Conservation (phyloP, 2,113 vertebrate genomes). For the Cervus canadensis region DNA sequence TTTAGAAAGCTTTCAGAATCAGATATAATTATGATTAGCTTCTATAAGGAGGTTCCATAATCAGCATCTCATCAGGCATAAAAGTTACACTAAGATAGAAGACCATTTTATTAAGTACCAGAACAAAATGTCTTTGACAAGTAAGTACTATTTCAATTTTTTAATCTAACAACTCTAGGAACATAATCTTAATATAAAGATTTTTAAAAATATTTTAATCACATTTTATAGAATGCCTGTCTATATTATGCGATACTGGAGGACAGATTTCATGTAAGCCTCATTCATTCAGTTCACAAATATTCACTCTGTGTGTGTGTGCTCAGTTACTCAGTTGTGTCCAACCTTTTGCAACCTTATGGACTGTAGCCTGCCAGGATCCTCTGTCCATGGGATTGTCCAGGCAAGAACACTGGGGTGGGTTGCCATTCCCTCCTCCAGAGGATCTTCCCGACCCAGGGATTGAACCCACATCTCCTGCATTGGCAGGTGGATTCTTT, state of each 20-base stretch:
- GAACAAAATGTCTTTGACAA: neutral
- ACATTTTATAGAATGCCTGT: neutral
- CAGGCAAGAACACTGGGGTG: neutral
- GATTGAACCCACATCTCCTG: neutral
- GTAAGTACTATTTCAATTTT: neutral
- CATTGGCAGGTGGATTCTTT: neutral
- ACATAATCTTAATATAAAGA: conserved; percentile 4
- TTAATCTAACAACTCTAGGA: neutral
- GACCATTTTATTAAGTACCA: conserved; percentile 15
- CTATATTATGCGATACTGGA: neutral
- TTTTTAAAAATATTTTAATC: neutral
- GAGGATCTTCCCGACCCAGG: neutral
- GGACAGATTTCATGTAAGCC: neutral
- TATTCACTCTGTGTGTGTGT: neutral
- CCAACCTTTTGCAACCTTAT: neutral
- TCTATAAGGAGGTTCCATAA: conserved; percentile 18
- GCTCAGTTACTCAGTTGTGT: neutral
- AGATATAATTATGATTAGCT: conserved; percentile 30
- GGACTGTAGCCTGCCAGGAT: neutral
- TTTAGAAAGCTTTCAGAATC: conserved; percentile 44
- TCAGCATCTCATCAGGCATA: conserved; percentile 31
- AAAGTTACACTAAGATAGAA: conserved; percentile 29
- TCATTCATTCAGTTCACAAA: conserved; percentile 16
- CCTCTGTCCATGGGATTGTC: neutral
- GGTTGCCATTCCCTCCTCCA: neutral